Percentiles rank a stretch among this genome's conserved stretches.
These are phyloP conservation scores for Acanthococcus lagerstroemiae DNA, from an alignment of 2,888 invertebrate genomes.

Conservation along the genomic window DNA sequence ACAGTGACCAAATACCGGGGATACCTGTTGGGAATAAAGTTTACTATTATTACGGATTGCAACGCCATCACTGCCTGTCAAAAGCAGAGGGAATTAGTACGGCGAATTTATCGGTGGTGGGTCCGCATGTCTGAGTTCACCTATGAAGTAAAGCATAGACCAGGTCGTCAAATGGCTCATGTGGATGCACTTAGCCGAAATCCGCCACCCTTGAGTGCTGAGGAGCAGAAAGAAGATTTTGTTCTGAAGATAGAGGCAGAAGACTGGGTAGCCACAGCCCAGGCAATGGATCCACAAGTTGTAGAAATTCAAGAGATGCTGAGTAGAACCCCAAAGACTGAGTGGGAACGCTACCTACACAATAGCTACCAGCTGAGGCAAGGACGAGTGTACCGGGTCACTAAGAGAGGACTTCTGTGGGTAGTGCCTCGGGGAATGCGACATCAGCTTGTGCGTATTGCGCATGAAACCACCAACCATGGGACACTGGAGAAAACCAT, in stretches of 20 bases:
- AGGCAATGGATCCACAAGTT: too few species aligned
- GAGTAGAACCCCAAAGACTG: too few species aligned
- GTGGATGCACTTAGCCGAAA: too few species aligned
- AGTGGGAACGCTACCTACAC: neutral
- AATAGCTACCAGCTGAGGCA: neutral
- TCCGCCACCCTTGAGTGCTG: too few species aligned
- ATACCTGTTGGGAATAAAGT: slow-evolving; percentile 39
- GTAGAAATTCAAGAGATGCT: neutral
- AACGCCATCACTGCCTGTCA: slow-evolving; percentile 34
- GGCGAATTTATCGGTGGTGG: too few species aligned
- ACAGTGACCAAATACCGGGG: slow-evolving; percentile 39
- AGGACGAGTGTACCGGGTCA: neutral
- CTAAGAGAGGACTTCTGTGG: neutral
- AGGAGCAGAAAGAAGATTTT: too few species aligned
- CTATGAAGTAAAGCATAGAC: too few species aligned
- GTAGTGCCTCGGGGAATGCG: neutral
- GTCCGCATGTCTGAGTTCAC: too few species aligned
- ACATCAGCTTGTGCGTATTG: neutral
- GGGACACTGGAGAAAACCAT: slow-evolving; percentile 7
- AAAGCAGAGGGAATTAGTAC: too few species aligned
- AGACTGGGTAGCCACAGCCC: too few species aligned
- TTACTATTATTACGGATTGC: slow-evolving; percentile 40
- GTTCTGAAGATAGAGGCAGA: too few species aligned
- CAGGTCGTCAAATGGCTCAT: too few species aligned
- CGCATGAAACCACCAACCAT: neutral